Conservation (phyloP, 2,113 vertebrate species). For the Phaethornis superciliosus region DNA sequence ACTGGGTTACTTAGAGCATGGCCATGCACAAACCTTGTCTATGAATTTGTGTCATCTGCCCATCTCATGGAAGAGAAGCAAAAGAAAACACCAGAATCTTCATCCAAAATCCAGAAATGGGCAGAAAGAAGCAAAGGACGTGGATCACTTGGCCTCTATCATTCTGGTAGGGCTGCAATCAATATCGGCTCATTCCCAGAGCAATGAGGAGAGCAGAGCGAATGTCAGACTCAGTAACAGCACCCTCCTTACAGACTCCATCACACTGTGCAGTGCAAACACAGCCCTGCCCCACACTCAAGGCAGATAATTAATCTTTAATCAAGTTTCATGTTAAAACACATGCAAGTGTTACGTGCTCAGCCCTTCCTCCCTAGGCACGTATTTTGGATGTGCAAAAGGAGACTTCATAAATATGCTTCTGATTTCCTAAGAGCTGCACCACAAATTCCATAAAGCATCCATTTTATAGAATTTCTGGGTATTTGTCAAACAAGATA, state of each 20-base stretch:
- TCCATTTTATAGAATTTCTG: background rate
- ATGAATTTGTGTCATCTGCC: background rate
- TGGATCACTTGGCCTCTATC: background rate
- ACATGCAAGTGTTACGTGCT: background rate
- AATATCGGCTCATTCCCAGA: background rate
- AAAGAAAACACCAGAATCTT: background rate
- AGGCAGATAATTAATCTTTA: background rate
- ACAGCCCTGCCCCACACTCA: background rate
- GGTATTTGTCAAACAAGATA: constrained; percentile 42
- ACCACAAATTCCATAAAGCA: constrained; percentile 27
- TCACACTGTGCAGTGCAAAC: background rate
- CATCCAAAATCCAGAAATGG: background rate
- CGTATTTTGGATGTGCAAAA: background rate
- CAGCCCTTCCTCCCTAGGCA: background rate
- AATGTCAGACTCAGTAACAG: background rate
- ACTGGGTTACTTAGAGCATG: background rate
- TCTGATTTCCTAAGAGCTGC: constrained; percentile 26
- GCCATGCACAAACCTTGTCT: background rate
- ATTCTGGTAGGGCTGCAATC: background rate
- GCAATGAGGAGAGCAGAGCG: background rate
- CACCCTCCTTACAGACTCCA: background rate
- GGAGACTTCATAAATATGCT: background rate
- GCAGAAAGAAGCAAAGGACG: background rate
- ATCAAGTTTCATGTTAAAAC: background rate
- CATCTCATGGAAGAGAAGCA: background rate